Conservation (phyloP, 1,140 invertebrate genomes). For the Asobara japonica region DNA sequence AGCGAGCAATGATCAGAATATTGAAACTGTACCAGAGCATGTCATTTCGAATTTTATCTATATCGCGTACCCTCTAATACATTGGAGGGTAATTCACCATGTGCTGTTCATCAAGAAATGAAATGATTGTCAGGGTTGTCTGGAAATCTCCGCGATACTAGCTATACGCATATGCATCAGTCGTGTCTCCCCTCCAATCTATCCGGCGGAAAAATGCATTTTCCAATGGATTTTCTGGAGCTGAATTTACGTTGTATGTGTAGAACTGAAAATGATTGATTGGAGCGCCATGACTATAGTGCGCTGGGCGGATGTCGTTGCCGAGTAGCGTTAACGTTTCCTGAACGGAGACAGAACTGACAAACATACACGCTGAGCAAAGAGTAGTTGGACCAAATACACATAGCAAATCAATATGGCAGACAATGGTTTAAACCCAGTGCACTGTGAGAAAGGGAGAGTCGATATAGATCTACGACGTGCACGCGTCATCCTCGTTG, state of each 20-base stretch:
- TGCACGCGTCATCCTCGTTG: slow-evolving; percentile 48
- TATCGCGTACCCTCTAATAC: too few relatives aligned
- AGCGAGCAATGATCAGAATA: too few relatives aligned
- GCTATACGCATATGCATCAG: too few relatives aligned
- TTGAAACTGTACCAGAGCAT: too few relatives aligned
- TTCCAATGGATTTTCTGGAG: too few relatives aligned
- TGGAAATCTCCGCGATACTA: too few relatives aligned
- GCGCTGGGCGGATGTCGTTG: slow-evolving; percentile 21
- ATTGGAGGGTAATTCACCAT: too few relatives aligned
- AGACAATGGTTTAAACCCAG: slow-evolving; percentile 43
- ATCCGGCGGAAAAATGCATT: too few relatives aligned
- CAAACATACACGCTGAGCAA: slow-evolving; percentile 32
- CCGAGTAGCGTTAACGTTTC: slow-evolving; percentile 56
- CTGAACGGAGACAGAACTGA: slow-evolving; percentile 49
- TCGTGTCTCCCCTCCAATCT: too few relatives aligned
- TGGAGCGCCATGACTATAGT: slow-evolving; percentile 24
- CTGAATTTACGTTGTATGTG: background rate
- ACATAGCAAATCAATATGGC: slow-evolving; percentile 29
- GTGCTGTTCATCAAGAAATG: too few relatives aligned
- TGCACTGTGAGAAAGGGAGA: slow-evolving; percentile 39
- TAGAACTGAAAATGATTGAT: slow-evolving; percentile 30
- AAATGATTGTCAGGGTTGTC: too few relatives aligned
- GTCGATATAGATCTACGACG: slow-evolving; percentile 53
- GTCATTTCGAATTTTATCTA: too few relatives aligned
- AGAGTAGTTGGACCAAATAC: slow-evolving; percentile 10